Conservation (phyloP, 2,888 invertebrate genomes). For the Caenorhabditis doughertyi region DNA sequence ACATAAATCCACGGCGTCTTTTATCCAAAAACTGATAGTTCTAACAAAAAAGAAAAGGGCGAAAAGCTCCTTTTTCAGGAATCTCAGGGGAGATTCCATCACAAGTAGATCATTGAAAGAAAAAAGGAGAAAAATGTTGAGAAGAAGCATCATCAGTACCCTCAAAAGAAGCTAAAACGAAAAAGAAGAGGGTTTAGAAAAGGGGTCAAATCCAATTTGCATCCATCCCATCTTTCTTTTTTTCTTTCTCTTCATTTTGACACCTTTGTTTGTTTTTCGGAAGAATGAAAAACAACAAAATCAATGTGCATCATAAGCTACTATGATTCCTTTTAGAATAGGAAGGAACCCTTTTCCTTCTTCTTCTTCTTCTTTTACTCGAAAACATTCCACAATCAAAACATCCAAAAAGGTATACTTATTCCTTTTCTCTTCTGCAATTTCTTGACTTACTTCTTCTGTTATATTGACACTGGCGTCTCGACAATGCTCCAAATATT, state of each 20-base stretch:
- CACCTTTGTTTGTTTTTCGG: conserved; percentile 53
- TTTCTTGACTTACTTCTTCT: conserved; percentile 65
- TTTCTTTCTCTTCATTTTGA: conserved; percentile 46
- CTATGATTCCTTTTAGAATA: conserved; percentile 20
- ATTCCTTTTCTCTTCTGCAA: neutral
- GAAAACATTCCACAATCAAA: conserved; percentile 52
- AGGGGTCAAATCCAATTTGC: conserved; percentile 61
- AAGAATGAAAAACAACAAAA: conserved; percentile 15
- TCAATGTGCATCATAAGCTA: conserved; percentile 41
- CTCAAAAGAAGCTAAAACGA: conserved; percentile 35
- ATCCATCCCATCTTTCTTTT: conserved; percentile 35
- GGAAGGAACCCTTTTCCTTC: conserved; percentile 32
- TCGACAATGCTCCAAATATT: conserved; percentile 67
- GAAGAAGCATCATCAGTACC: conserved; percentile 26
- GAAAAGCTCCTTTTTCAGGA: neutral
- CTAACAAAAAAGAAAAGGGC: conserved; percentile 4
- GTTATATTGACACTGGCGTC: conserved; percentile 58
- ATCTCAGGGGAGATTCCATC: conserved; percentile 54
- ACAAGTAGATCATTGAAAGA: conserved; percentile 50
- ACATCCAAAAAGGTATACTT: neutral
- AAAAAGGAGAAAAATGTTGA: conserved; percentile 22
- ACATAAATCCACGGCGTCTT: conserved; percentile 45
- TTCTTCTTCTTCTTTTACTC: conserved; percentile 22
- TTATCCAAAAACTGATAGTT: conserved; percentile 29
- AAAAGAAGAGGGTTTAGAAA: conserved; percentile 2